Base-by-base conservation (phyloP, 2,888 invertebrate genomes). In the Polyploca ridens region DNA sequence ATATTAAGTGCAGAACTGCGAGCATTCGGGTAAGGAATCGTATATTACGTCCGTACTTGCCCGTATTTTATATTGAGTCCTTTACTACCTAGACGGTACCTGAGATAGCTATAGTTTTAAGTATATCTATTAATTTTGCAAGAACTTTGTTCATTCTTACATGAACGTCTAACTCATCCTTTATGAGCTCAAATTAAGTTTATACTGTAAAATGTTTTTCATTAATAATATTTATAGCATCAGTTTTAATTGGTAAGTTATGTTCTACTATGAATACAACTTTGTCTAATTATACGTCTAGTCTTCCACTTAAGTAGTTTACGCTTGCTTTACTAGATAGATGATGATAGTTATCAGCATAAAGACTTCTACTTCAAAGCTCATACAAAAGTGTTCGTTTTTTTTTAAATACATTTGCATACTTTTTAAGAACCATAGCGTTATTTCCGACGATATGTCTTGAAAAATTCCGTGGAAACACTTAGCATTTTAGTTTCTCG, bases 111-210 rank as follows among this genome's bases (percentile, higher is more conserved):
- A 88, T 87, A 84, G 85, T 85, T 83, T 86, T 84, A 84, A 86
- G 89, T 90, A 88, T 89, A 89, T 87, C 88, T 85, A 88, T 90
- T 90, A 90, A 90, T 90, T 88, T 81, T 72, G 72, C 74, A 73
- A 81, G 82, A 89, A 89, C 84, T 89, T 88, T 82, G 85, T 85
- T 83, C 83, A 73, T 78, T 81, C 79, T 79, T 76, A 83, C 78
- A 84, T 83, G 84, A 75, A 76, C 77, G 82, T 84, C 87, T 89
- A 85, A 81, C 84, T 86, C 81, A 83, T 84, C 83, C 84, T 85
- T 87, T 85, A 86, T 79, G 73, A 67, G 70, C 62, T 70, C 72
- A 78, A 81, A 81, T 83, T 83, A 82, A 69, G 66, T 71, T 67
- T 67, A 74, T 76, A 78, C 77, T 75, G 74, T 76, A 76, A 79